phyloP scores from a whole-genome alignment of 37 sponge, comb jelly and placozoan species.

The Halisarca cf. caerulea region DNA sequence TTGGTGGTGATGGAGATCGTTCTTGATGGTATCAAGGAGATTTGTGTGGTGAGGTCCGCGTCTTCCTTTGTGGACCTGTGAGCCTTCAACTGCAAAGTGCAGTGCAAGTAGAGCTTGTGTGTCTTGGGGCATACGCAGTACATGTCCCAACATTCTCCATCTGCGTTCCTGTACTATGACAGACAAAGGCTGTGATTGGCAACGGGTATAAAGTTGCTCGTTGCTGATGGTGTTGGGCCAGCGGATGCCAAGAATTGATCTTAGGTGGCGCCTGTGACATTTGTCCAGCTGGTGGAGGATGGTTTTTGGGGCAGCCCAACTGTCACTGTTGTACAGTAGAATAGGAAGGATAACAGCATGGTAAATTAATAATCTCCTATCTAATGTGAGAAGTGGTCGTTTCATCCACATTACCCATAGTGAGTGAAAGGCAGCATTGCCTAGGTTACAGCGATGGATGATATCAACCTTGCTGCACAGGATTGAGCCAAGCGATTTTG shows the following conservation, averaged over 20 bases:
- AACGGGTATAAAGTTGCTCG: constrained; percentile 25
- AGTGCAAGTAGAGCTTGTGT: constrained; percentile 20
- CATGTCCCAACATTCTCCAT: constrained; percentile 32
- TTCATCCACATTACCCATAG: constrained; percentile 14
- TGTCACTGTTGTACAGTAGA: constrained; percentile 36
- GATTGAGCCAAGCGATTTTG: constrained; percentile 24
- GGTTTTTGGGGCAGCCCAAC: constrained; percentile 29
- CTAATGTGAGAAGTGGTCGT: constrained; percentile 24
- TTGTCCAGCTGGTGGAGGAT: constrained; percentile 22
- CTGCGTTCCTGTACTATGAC: constrained; percentile 30
- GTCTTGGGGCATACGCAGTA: constrained; percentile 22
- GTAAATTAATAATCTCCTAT: constrained; percentile 22
- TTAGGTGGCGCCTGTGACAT: constrained; percentile 29
- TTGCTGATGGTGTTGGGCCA: constrained; percentile 33
- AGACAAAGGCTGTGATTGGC: constrained; percentile 15
- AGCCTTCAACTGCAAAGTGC: constrained; percentile 32
- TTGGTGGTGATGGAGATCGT: constrained; percentile 13
- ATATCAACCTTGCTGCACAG: constrained; percentile 16
- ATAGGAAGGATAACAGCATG: constrained; percentile 8
- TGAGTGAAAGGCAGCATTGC: constrained; percentile 11
- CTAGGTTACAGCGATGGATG: constrained; percentile 25
- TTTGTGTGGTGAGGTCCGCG: constrained; percentile 30
- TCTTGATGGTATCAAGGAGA: constrained; percentile 16
- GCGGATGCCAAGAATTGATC: constrained; percentile 26
- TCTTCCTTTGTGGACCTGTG: constrained; percentile 20